Evolutionary conservation across 2,797 vertebrate species (phyloP).

Genomic region (Pampus argenteus): DNA sequence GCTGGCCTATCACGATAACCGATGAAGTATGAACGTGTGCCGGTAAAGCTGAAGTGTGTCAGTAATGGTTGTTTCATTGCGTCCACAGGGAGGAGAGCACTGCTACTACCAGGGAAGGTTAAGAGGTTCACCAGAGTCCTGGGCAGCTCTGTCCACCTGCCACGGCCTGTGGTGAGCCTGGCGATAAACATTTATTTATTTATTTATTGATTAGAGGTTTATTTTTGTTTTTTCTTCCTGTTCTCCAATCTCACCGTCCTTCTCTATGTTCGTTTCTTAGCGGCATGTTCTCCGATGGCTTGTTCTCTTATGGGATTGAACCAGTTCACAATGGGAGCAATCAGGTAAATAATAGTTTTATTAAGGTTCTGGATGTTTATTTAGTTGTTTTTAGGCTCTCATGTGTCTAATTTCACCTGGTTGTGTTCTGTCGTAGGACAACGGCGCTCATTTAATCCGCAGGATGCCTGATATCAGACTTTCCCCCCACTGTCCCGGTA

Average conservation of each 20-base stretch:
- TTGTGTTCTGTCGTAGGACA: constrained; percentile 58
- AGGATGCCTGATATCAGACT: constrained; percentile 80
- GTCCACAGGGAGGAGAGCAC: constrained; percentile 92
- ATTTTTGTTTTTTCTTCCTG: not conserved
- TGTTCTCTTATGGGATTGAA: constrained; percentile 80
- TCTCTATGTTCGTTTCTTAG: constrained; percentile 45
- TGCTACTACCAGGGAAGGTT: constrained; percentile 97
- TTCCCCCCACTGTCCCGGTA: constrained; percentile 71
- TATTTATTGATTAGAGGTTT: not conserved
- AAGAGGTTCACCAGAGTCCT: constrained; percentile 87
- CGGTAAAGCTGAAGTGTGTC: constrained; percentile 27
- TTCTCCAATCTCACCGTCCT: constrained; percentile 4
- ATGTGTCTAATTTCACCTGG: constrained; percentile 16
- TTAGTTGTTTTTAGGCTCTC: not conserved
- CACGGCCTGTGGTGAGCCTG: constrained; percentile 91
- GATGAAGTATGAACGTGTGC: constrained; percentile 31
- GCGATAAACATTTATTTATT: not conserved
- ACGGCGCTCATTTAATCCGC: constrained; percentile 74
- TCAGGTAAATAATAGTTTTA: constrained; percentile 71
- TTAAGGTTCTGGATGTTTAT: not conserved
- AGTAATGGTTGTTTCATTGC: constrained; percentile 32
- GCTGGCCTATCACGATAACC: constrained; percentile 2
- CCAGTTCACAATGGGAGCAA: constrained; percentile 68
- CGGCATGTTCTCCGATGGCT: constrained; percentile 80
- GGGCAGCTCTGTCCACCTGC: constrained; percentile 94